Conservation (phyloP, 2,113 vertebrate genomes). For the Oreochromis niloticus region DNA sequence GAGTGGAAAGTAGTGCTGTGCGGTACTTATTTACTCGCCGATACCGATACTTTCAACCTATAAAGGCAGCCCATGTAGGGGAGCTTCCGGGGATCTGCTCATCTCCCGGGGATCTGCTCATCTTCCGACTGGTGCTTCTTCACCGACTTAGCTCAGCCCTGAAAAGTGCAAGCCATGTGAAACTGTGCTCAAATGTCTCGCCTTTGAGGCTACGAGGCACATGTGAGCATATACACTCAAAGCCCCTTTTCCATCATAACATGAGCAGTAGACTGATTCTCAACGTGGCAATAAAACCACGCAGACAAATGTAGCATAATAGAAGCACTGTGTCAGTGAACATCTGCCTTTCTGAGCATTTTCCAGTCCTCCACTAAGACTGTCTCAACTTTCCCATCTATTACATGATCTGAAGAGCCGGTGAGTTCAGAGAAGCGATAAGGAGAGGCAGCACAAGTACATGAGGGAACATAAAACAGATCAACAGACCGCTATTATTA, state of each 20-base stretch:
- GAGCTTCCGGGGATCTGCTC: not conserved
- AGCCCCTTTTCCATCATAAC: conserved; percentile 16
- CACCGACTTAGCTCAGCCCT: not conserved
- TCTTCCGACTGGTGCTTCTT: not conserved
- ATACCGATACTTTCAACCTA: not conserved
- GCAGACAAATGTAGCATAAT: conserved; percentile 32
- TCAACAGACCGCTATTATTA: conserved; percentile 18
- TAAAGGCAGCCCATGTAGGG: not conserved
- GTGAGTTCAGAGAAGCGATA: conserved; percentile 18
- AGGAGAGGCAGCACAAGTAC: not conserved
- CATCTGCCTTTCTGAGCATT: conserved; percentile 29
- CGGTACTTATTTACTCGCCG: not conserved
- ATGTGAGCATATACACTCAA: not conserved
- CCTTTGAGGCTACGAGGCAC: not conserved
- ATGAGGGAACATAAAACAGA: not conserved
- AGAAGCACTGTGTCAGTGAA: conserved; percentile 3
- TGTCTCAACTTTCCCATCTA: conserved; percentile 8
- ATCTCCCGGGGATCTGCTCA: not conserved
- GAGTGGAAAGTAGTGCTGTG: conserved; percentile 17
- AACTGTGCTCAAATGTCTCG: not conserved
- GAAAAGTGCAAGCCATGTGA: not conserved
- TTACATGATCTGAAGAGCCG: conserved; percentile 25
- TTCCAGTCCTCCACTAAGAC: conserved; percentile 16
- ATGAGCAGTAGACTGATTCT: not conserved
- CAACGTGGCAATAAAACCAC: conserved; percentile 4